These are phyloP conservation scores for Trachelus tabidus DNA, from an alignment of 2,888 invertebrate genomes.

Conservation along the genomic window DNA sequence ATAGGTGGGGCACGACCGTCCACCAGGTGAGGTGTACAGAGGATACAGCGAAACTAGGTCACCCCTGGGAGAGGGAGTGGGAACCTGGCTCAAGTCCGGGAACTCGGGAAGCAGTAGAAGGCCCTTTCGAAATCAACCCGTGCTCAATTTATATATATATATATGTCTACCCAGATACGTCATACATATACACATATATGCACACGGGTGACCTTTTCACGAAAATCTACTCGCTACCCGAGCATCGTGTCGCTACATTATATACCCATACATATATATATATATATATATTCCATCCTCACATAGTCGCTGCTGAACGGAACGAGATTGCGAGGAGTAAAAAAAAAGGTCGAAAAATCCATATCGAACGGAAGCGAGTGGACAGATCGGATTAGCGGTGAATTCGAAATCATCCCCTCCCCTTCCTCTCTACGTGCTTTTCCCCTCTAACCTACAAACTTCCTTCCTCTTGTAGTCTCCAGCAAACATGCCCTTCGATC, in stretches of 20 bases:
- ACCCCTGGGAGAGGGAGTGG: conserved; percentile 51
- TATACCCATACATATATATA: neutral
- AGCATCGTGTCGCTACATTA: neutral
- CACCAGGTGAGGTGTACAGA: conserved; percentile 25
- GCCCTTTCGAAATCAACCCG: neutral
- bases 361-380: neutral
- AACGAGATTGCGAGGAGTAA: neutral
- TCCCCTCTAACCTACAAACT: neutral
- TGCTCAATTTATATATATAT: neutral
- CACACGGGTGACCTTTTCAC: neutral
- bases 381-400: neutral
- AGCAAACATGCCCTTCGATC: neutral
- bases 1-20: neutral
- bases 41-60: conserved; percentile 47
- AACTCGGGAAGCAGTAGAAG: conserved; percentile 10
- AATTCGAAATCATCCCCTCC: neutral
- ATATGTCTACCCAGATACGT: neutral
- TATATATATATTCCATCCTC: neutral
- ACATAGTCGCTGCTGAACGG: neutral
- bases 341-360: neutral
- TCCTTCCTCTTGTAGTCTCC: neutral
- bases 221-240: neutral
- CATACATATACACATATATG: neutral
- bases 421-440: neutral
- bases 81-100: conserved; percentile 38